phyloP scores from a whole-genome alignment of 2,113 vertebrate genomes.

The Pristiophorus japonicus region DNA sequence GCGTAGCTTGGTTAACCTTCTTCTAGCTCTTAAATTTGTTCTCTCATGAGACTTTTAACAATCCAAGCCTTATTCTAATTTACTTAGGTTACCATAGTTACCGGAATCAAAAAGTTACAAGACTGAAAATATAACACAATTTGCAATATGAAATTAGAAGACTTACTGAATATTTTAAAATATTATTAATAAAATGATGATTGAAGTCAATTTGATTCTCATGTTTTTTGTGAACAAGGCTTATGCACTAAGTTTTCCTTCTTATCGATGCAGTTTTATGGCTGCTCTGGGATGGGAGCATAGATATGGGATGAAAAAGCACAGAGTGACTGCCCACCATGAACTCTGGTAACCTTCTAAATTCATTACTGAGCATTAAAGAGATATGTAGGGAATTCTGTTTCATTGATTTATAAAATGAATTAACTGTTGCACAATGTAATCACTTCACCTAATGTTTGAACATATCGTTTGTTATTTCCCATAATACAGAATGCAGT shows the following conservation, averaged over 20 bases:
- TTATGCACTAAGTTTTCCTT: background rate
- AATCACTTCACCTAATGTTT: background rate
- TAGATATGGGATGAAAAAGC: background rate
- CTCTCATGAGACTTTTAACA: background rate
- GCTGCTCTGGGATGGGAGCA: background rate
- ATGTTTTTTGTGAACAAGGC: background rate
- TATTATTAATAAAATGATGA: too few species aligned
- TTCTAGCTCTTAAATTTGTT: background rate
- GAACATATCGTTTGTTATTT: background rate
- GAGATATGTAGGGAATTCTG: background rate
- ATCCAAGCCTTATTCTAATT: background rate
- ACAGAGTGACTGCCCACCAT: background rate
- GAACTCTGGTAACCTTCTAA: background rate
- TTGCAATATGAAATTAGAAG: background rate
- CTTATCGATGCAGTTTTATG: too few species aligned
- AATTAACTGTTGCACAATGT: background rate
- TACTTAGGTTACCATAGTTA: background rate
- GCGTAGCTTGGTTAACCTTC: background rate
- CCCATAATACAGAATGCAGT: background rate
- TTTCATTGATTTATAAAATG: constrained; percentile 7
- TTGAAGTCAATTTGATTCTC: too few species aligned
- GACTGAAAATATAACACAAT: background rate
- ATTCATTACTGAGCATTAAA: background rate
- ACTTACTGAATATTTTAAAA: background rate
- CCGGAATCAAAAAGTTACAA: background rate